Base-by-base conservation (phyloP, 2,113 vertebrate species). In the Sceloporus tristichus region DNA sequence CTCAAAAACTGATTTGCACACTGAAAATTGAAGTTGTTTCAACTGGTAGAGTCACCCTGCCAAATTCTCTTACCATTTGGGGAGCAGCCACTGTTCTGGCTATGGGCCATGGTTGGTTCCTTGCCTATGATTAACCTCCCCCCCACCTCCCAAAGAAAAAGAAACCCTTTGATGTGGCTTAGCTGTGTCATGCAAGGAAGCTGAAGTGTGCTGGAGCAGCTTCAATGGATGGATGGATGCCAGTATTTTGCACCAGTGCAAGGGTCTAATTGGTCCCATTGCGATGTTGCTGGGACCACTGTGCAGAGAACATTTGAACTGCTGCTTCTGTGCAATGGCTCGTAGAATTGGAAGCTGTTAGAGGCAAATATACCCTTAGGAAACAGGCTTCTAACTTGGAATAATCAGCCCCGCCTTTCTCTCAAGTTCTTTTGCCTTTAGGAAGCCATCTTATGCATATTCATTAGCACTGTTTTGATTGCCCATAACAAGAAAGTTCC, bases 191-290 rank as follows among this genome's bases (percentile, higher is more conserved):
- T 80, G 18, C 77, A 71, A 54, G 42, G 18, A 53, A 18, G 19
- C 14, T 10, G 42, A 84, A 87, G 53, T 23, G 34, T 59, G 86
- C 68, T 81, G 86, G 56, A 80, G 27, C 29, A 25, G 25, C 70
- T 87, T 74, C 56, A n/a, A n/a, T 81, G 78, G 25, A 42, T 87
- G 71, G 79, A 74, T 74, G 70, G 79, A 74, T 87, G 86, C 54
- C 86, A 87, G 27, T 10, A 38, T 34, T 71, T 5, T 75, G 18
- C 38, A 75, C 70, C 19, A 81, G 48, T 54, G 18, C 54, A 65
- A 80, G 86, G 79, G 40, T 65, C 79, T 87, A 87, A 87, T 82
- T 87, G 79, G 79, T 87, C 86, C 86, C 86, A 87, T 18, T 87
- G 86, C 54, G 56, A 23, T 87, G 27, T 75, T 82, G 56, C 70